Conservation (phyloP, 2,797 vertebrate species). For the Pseudotriccus pelzelni region DNA sequence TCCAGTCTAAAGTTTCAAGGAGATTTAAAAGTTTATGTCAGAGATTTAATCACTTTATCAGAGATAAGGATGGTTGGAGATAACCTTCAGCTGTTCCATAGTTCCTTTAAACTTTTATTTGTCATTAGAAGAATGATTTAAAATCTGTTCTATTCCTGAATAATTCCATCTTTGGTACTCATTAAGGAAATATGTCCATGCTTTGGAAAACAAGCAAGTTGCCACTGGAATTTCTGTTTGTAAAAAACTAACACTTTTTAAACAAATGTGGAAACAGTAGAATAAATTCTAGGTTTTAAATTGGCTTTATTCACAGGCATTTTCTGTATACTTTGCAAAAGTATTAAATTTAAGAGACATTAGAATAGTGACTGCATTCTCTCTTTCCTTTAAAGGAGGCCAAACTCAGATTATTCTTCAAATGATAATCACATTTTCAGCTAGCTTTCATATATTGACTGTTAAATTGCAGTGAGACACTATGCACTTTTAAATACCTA, state of each 20-base stretch:
- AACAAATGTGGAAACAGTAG: background rate
- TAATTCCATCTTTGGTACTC: background rate
- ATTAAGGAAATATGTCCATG: background rate
- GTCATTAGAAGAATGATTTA: background rate
- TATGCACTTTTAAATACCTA: background rate
- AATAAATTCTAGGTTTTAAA: background rate
- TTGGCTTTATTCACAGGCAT: background rate
- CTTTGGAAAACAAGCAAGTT: background rate
- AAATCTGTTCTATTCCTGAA: background rate
- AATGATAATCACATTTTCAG: background rate
- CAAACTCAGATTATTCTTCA: background rate
- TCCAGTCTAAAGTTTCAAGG: background rate
- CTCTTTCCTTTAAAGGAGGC: background rate
- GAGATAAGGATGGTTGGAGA: background rate
- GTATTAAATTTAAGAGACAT: background rate
- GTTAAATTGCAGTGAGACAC: background rate
- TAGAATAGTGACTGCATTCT: background rate
- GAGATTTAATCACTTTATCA: slow-evolving; percentile 20
- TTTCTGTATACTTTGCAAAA: background rate
- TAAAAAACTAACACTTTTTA: background rate
- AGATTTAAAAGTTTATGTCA: slow-evolving; percentile 1
- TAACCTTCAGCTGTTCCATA: background rate
- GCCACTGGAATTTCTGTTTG: background rate
- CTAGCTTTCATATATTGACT: background rate
- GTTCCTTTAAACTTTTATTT: slow-evolving; percentile 13